Base-by-base conservation (phyloP, 2,113 vertebrate genomes). In the Notothenia coriiceps region DNA sequence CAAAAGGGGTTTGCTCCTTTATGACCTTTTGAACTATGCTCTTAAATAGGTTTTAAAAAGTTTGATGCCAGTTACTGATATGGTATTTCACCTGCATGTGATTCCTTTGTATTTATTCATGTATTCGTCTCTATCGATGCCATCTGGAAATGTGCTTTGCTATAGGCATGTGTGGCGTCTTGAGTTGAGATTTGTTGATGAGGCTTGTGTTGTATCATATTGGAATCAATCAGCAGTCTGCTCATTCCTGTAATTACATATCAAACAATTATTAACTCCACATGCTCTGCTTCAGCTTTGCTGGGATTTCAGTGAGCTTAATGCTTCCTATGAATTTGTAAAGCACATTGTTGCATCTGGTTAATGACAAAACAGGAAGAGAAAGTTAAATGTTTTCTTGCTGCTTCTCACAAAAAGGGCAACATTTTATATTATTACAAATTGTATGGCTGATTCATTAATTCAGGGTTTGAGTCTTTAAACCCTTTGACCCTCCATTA, bases 381-480 rank as follows among this genome's bases (percentile, higher is more conserved):
- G 29, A 14, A 22, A 43, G 5, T 72, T 43, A 1, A 22, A 57
- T 55, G 20, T 54, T 5, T 40, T 12, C 0, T 22, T 43, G 44
- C 12, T 17, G 35, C 14, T 10, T 60, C 44, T 61, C 46, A 35
- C 6, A 12, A 51, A 68, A 51, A 35, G 17, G 63, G 33, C 2
- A 55, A 56, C 55, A 46, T 70, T 62, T 35, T 15, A 69, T 29
- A 7, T 57, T 40, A 40, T 8, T 40, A 6, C 35, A 40, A 40
- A 40, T 22, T 33, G 10, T 52, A 9, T 7, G 18, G 11, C 35
- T 65, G 64, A 67, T 29, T 67, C 29, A 77, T 50, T 83, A 35
- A 67, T 70, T 29, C 5, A 29, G 51, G 29, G 60, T 60, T 67
- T 70, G 29, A 65, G 22, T 49, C 66, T 64, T 82, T 22, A 54